Conservation (phyloP, 2,888 invertebrate species). For the Macaria notata region DNA sequence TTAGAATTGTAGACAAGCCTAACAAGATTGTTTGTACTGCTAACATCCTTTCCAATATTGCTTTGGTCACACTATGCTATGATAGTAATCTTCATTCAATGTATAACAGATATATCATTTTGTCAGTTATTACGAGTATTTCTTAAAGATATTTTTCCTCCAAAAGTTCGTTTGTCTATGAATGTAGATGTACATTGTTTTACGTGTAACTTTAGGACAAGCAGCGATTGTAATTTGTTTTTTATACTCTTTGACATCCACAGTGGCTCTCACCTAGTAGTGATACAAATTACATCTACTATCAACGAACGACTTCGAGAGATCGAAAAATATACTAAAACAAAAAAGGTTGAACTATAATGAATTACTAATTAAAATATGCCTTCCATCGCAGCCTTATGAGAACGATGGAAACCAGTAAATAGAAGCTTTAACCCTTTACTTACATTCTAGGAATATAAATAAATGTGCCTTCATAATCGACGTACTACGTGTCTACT, state of each 20-base stretch:
- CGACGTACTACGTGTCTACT: background rate
- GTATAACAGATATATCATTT: background rate
- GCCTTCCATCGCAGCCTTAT: background rate
- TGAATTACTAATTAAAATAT: background rate
- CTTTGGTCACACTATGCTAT: background rate
- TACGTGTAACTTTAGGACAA: too few species aligned
- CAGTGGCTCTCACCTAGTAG: too few species aligned
- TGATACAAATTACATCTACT: too few species aligned
- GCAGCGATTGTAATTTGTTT: too few species aligned
- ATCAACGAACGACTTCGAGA: too few species aligned
- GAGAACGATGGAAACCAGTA: background rate
- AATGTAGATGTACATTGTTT: too few species aligned
- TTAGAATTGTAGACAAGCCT: conserved; percentile 35
- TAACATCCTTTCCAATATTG: background rate
- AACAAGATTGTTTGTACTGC: background rate
- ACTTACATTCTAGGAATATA: background rate
- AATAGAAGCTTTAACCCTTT: conserved; percentile 9
- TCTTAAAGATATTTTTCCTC: too few species aligned
- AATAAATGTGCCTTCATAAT: conserved; percentile 15
- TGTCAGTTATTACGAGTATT: background rate
- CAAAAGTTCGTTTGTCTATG: too few species aligned
- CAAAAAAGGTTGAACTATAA: too few species aligned
- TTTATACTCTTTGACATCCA: too few species aligned
- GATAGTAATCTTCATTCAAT: background rate
- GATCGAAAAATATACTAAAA: too few species aligned